These are phyloP conservation scores for Elymnias hypermnestra DNA, from an alignment of 1,140 invertebrate species.

Conservation along the genomic window DNA sequence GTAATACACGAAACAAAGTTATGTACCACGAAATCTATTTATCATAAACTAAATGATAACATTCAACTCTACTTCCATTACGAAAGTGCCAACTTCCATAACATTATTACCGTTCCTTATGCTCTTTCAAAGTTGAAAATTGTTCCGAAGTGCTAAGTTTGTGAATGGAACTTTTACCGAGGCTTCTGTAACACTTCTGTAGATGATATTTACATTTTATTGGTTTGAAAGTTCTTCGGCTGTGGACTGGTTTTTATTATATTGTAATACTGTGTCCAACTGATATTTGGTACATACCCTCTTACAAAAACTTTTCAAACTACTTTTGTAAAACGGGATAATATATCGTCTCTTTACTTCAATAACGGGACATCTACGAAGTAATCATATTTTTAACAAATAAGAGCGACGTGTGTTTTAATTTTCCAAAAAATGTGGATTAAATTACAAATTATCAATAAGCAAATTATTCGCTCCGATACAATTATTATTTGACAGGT, in stretches of 20 bases:
- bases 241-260: neutral
- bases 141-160: slow-evolving; percentile 4
- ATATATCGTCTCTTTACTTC: too few relatives aligned
- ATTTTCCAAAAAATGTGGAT: too few relatives aligned
- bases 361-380: too few relatives aligned
- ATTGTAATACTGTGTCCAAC: neutral
- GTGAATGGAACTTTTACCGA: slow-evolving; percentile 2
- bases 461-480: too few relatives aligned
- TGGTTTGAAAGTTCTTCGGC: slow-evolving; percentile 1
- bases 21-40: neutral
- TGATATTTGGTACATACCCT: too few relatives aligned
- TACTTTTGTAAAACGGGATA: too few relatives aligned
- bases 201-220: slow-evolving; percentile 7
- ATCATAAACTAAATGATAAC: neutral
- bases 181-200: slow-evolving; percentile 4
- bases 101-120: slow-evolving; percentile 3
- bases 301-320: too few relatives aligned
- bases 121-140: slow-evolving; percentile 4
- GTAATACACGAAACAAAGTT: neutral
- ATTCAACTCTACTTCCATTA: neutral
- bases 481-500: too few relatives aligned
- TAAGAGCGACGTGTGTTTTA: too few relatives aligned
- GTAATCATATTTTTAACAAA: too few relatives aligned
- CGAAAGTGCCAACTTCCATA: slow-evolving; percentile 1
- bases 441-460: too few relatives aligned